phyloP scores from a whole-genome alignment of 2,888 invertebrate genomes.

The Nomada hirtipes region DNA sequence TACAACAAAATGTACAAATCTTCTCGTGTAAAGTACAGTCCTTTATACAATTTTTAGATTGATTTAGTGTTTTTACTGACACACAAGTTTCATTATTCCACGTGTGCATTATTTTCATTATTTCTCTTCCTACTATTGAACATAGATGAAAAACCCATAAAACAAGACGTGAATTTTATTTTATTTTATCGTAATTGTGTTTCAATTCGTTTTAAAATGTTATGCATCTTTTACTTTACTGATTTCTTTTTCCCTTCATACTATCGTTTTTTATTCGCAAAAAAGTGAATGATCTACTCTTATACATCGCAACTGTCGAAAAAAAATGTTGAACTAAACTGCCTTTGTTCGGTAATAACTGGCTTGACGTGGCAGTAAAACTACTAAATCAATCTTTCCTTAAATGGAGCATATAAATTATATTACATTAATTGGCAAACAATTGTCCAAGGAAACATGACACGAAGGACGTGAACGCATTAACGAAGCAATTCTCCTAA shows the following conservation, averaged over 20 bases:
- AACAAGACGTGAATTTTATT: not conserved
- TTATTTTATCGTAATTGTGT: not conserved
- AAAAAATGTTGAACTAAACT: not conserved
- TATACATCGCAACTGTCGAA: not conserved
- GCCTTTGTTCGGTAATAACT: too few species aligned
- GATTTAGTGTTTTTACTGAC: slow-evolving; percentile 55
- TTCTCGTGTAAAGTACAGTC: slow-evolving; percentile 63
- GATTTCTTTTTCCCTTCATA: not conserved
- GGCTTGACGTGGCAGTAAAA: slow-evolving; percentile 15
- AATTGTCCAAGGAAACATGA: slow-evolving; percentile 55
- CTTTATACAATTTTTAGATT: slow-evolving; percentile 64
- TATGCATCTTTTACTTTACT: not conserved
- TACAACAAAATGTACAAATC: slow-evolving; percentile 79
- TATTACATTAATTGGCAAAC: slow-evolving; percentile 55
- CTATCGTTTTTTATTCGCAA: not conserved
- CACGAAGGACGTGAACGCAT: slow-evolving; percentile 49
- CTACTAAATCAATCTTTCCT: slow-evolving; percentile 26
- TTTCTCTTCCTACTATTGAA: not conserved
- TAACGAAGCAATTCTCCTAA: slow-evolving; percentile 42
- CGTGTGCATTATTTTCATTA: slow-evolving; percentile 10
- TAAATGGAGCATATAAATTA: slow-evolving; percentile 48
- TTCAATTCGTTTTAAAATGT: not conserved
- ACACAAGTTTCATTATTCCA: slow-evolving; percentile 41
- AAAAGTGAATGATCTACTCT: not conserved
- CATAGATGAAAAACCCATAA: not conserved